Base-by-base conservation (phyloP, 2,113 vertebrate genomes). In the Caretta caretta region DNA sequence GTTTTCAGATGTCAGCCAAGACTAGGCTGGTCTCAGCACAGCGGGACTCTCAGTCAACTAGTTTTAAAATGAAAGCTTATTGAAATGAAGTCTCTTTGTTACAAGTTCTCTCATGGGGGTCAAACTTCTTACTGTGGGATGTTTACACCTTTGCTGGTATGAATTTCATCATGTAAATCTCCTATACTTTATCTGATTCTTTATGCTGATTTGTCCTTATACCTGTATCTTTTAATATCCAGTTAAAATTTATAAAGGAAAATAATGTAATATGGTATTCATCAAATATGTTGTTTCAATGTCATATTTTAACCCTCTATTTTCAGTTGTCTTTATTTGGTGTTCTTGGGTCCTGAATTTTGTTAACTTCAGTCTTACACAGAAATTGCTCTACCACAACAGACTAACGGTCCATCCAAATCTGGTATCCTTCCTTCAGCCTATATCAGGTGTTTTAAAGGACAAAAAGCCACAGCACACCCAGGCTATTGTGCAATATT, bases 1-100 rank as follows among this genome's bases (percentile, higher is more conserved):
- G 62, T 65, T 65, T 65, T 65, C 62, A 35, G 62, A 31, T 65
- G 62, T 35, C 31, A 85, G 85, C 69, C 93, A 19, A 46, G 95
- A 84, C 35, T 78, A 78, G 65, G 86, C 87, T 87, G 79, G 87
- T 83, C 84, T 79, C 83, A 53, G 94, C 90, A 93, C n/a, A 49
- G 14, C 16, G 29, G 56, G 51, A 19, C 89, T 90, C 16, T 25
- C 1, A 7, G 91, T 85, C 51, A 72, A 95, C 19, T n/a, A 50
- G 9, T 54, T 86, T 93, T 2, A 7, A 56, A 20, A 5, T 69
- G 72, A 80, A 51, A 81, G 25, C 5, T 2, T 2, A 82, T 62
- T 79, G 84, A 86, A 87, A 50, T 6, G 42, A 48, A 83, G 84
- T 65, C 76, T 12, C 59, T 62, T 19, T 81, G 83, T 50, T 88